These are phyloP conservation scores for Heliconius ismenius DNA, from an alignment of 2,888 invertebrate genomes.

Conservation along the genomic window DNA sequence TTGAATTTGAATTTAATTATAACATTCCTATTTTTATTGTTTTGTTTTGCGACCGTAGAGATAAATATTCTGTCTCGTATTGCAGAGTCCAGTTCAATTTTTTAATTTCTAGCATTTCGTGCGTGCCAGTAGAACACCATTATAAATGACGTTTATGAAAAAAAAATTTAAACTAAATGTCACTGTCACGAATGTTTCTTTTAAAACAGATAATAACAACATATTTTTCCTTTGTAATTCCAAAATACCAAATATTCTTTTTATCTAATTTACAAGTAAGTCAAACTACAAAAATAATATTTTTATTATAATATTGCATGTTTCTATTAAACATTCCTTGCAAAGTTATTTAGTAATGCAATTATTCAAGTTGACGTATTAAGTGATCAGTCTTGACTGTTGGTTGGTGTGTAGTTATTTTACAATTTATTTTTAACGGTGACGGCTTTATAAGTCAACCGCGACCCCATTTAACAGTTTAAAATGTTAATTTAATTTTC, in stretches of 20 bases:
- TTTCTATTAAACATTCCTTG: background rate
- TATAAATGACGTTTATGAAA: background rate
- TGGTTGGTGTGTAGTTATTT: conserved; percentile 9
- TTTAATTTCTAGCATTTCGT: too few relatives aligned
- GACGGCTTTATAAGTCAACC: conserved; percentile 12
- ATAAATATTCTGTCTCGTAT: too few relatives aligned
- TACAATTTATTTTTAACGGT: conserved; percentile 6
- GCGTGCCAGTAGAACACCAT: too few relatives aligned
- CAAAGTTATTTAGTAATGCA: conserved; percentile 16
- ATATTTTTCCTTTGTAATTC: background rate
- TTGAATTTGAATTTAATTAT: too few relatives aligned
- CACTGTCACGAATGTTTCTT: background rate
- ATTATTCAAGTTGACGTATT: conserved; percentile 25
- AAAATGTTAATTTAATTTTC: background rate
- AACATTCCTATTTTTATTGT: too few relatives aligned
- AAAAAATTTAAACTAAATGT: background rate
- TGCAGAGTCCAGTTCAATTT: too few relatives aligned
- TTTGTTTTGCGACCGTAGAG: too few relatives aligned
- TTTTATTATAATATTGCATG: conserved; percentile 21
- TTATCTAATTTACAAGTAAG: background rate
- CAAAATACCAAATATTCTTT: background rate
- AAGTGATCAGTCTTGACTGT: conserved; percentile 23
- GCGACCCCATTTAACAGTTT: background rate
- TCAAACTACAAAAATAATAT: background rate
- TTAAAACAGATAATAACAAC: background rate